Evolutionary conservation across 2,888 invertebrate species (phyloP), one percentile per base, ranked within the genome.

Genomic region (Tricholauxania praeusta): DNA sequence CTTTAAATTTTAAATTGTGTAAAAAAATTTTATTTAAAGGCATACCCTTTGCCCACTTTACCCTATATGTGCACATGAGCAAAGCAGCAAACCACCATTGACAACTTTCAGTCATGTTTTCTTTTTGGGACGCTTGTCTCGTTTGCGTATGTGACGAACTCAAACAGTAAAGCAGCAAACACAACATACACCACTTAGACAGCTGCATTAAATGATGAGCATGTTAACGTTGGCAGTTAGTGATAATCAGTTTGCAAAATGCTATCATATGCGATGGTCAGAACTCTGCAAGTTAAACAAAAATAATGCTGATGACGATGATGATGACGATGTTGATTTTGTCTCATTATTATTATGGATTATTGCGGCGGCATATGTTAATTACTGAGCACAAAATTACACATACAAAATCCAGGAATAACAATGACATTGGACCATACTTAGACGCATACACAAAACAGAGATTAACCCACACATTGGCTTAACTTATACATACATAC

Each of bases 201-300:
- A n/a, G 57, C 19, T 28, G 57, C 12, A 14, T 57, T 12, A 14
- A 57, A 28, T 55, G n/a, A 12, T n/a, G 55, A 22, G n/a, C 19
- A 0, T 52, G 32, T 53, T 53, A 66, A 52, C n/a, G 65, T 66
- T 53, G 65, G 52, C 52, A 52, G 53, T 66, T 53, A 66, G 65
- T 66, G 52, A 66, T 28, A 66, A 66, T 66, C 65, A 66, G 52
- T 32, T 32, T 32, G 15, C 32, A 39, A 39, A 15, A 52, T 39
- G 39, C 39, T 39, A 39, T 39, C 39, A 39, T 1, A 55, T 55
- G 22, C 19, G 14, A 22, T 55, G 55, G 55, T 39, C 14, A 55
- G 55, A 22, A 15, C 12, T 17, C 55, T 22, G 22, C 19, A 17
- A 3, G 55, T 5, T 17, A 8, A n/a, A 19, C 55, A 55, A 19